Percentiles rank a stretch among this genome's conserved stretches.
Evolutionary conservation across 2,113 vertebrate genomes (phyloP).

Genomic region (Eptesicus fuscus): DNA sequence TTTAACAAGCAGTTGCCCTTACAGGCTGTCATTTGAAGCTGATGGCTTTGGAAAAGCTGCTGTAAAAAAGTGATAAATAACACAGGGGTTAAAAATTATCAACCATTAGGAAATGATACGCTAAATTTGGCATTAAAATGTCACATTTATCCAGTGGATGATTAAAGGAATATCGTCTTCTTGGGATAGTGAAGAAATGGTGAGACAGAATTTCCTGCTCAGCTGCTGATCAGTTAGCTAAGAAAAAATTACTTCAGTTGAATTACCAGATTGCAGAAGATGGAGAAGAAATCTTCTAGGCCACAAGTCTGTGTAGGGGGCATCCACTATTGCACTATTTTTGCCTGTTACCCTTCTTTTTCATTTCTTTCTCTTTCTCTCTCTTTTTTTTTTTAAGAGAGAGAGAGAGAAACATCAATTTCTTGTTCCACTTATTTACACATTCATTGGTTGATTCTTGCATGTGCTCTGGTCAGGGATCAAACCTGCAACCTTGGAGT

Average conservation of each 20-base stretch:
- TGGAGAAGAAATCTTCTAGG: background rate
- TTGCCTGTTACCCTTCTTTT: background rate
- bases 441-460: background rate
- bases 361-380: no score
- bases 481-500: background rate
- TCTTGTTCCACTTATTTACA: background rate
- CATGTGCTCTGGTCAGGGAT: background rate
- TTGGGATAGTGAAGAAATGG: background rate
- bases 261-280: background rate
- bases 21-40: background rate
- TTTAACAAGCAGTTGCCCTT: background rate
- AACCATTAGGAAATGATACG: background rate
- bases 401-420: background rate
- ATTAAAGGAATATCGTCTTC: background rate
- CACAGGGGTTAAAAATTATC: background rate
- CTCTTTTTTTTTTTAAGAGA: background rate
- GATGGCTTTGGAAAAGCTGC: background rate
- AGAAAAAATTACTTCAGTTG: background rate
- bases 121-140: slow-evolving; percentile 13
- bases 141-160: background rate
- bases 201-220: background rate
- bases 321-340: background rate
- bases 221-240: background rate
- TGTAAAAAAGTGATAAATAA: background rate
- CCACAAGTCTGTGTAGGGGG: background rate